Evolutionary conservation across 2,113 vertebrate genomes (phyloP).

Genomic region (Tamias sibiricus): DNA sequence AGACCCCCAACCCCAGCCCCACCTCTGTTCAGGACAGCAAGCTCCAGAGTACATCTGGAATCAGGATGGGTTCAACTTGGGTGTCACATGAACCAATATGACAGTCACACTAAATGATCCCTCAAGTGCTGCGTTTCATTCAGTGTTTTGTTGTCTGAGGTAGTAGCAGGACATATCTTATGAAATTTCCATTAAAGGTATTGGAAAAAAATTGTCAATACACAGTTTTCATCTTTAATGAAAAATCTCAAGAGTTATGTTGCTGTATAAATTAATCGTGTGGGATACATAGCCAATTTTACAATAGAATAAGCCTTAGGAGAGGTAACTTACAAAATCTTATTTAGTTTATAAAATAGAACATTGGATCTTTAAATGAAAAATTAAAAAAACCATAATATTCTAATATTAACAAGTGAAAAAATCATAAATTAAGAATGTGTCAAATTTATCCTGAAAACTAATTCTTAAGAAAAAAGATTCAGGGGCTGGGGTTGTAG

Average conservation of each 20-base stretch:
- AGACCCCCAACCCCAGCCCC: background rate
- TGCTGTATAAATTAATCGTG: background rate
- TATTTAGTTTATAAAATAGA: background rate
- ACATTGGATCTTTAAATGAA: background rate
- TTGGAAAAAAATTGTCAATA: background rate
- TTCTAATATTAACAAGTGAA: background rate
- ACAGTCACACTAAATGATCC: background rate
- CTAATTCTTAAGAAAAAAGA: background rate
- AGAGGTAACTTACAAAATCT: background rate
- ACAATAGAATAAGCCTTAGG: background rate
- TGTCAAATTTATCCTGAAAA: background rate
- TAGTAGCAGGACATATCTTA: background rate
- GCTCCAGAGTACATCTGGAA: background rate
- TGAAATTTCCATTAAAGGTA: background rate
- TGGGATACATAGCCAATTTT: background rate
- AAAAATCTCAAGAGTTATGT: background rate
- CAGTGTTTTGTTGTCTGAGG: background rate
- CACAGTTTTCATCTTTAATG: conserved; percentile 18
- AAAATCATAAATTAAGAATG: conserved; percentile 2
- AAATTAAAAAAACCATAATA: background rate
- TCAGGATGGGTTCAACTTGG: background rate
- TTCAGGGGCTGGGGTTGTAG: too few relatives aligned
- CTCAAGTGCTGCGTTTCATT: background rate
- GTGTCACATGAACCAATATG: background rate
- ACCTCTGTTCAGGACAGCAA: background rate